Conservation (phyloP, 2,113 vertebrate genomes). For the Macquaria ambigua region DNA sequence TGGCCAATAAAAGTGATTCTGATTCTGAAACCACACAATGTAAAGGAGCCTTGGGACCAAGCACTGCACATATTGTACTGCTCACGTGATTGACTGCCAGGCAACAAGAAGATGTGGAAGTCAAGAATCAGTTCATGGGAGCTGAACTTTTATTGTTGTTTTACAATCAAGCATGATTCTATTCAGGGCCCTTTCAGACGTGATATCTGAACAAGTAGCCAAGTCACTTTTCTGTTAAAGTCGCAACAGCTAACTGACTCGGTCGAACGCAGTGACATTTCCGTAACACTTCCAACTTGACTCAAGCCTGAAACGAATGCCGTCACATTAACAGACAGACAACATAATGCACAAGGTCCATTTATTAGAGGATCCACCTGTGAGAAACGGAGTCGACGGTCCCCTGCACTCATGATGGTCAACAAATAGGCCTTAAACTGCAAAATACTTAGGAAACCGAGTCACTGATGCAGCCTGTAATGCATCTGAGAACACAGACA, state of each 20-base stretch:
- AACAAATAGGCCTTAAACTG: background rate
- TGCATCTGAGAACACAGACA: background rate
- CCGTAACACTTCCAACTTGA: background rate
- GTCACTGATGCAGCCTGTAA: background rate
- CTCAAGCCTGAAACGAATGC: background rate
- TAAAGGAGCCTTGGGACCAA: background rate
- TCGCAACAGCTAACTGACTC: too few relatives aligned
- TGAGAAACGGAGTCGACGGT: background rate
- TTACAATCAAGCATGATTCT: background rate
- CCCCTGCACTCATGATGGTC: background rate
- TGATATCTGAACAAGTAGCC: background rate
- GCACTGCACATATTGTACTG: background rate
- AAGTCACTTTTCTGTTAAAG: background rate
- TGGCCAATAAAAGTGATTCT: background rate
- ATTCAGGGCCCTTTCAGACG: background rate
- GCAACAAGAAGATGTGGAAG: background rate
- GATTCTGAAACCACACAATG: background rate
- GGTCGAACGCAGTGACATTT: too few relatives aligned
- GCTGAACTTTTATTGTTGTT: background rate
- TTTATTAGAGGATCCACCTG: background rate
- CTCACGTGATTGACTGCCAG: background rate
- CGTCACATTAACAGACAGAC: background rate
- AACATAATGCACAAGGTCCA: background rate
- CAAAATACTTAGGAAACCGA: background rate
- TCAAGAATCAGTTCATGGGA: background rate